phyloP scores from a whole-genome alignment of 2,797 vertebrate species.

The Caiman crocodilus region DNA sequence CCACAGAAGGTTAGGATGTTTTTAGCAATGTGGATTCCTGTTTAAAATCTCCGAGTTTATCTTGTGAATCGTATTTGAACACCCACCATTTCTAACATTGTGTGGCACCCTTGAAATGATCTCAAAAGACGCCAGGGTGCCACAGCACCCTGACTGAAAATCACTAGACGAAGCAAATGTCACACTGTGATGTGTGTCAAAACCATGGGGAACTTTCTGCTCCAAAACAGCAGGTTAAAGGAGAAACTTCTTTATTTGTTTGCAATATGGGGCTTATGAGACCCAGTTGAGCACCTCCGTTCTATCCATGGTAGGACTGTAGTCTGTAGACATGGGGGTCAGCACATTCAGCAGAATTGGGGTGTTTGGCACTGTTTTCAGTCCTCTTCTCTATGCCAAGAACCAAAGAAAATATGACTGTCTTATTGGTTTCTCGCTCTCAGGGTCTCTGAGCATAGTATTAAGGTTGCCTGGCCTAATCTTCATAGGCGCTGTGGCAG shows the following conservation, averaged over 20 bases:
- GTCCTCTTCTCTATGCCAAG: neutral
- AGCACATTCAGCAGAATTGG: neutral
- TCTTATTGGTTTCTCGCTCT: constrained; percentile 1
- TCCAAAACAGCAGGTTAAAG: neutral
- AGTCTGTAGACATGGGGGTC: neutral
- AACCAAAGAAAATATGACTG: neutral
- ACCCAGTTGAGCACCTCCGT: neutral
- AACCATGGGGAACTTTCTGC: neutral
- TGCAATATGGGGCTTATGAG: neutral
- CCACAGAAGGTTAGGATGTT: too few relatives aligned
- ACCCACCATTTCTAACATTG: too few relatives aligned
- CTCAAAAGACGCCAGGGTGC: too few relatives aligned
- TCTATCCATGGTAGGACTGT: neutral
- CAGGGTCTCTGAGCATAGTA: neutral
- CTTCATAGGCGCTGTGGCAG: neutral
- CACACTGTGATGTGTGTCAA: neutral
- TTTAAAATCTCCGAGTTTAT: too few relatives aligned
- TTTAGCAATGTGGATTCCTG: too few relatives aligned
- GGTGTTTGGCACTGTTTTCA: neutral
- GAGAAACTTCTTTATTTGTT: neutral
- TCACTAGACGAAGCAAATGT: neutral
- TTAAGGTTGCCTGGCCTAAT: neutral
- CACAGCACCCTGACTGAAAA: too few relatives aligned
- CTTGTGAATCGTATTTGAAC: too few relatives aligned
- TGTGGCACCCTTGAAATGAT: too few relatives aligned